Conservation (phyloP, 2,888 invertebrate species). For the Xanthia togata region DNA sequence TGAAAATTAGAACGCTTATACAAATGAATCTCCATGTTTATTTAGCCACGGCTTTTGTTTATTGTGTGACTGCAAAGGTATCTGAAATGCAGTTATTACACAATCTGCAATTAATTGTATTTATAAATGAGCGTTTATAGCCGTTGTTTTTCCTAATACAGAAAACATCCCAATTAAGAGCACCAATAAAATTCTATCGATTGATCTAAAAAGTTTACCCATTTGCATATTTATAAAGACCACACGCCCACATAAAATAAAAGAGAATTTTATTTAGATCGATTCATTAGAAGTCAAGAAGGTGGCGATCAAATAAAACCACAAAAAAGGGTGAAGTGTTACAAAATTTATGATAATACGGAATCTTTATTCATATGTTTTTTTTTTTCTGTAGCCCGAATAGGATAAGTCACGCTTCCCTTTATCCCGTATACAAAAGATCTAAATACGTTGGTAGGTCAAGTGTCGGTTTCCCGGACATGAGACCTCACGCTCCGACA, state of each 20-base stretch:
- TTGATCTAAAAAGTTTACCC: slow-evolving; percentile 29
- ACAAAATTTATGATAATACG: slow-evolving; percentile 81
- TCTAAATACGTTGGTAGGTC: slow-evolving; percentile 88
- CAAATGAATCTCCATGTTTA: slow-evolving; percentile 42
- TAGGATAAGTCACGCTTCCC: slow-evolving; percentile 86
- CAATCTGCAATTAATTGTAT: slow-evolving; percentile 2
- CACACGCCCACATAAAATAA: slow-evolving; percentile 65
- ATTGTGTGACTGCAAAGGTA: slow-evolving; percentile 18
- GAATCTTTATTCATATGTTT: slow-evolving; percentile 79
- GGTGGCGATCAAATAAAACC: slow-evolving; percentile 67
- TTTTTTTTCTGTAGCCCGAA: slow-evolving; percentile 76
- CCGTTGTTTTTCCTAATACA: slow-evolving; percentile 6
- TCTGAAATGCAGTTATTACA: slow-evolving; percentile 19
- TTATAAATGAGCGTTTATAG: not conserved
- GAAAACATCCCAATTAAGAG: slow-evolving; percentile 27
- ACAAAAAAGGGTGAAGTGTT: slow-evolving; percentile 69
- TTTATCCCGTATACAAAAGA: slow-evolving; percentile 86
- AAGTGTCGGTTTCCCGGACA: slow-evolving; percentile 89
- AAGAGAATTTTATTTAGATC: slow-evolving; percentile 66
- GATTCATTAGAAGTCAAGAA: slow-evolving; percentile 65
- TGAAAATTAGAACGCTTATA: slow-evolving; percentile 44
- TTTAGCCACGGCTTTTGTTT: slow-evolving; percentile 33
- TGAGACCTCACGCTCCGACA: slow-evolving; percentile 76
- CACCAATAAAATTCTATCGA: slow-evolving; percentile 30
- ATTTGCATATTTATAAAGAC: slow-evolving; percentile 58